Evolutionary conservation across 1,140 invertebrate genomes (phyloP), one percentile per base, ranked within the genome.

Genomic region (Orussus abietinus): DNA sequence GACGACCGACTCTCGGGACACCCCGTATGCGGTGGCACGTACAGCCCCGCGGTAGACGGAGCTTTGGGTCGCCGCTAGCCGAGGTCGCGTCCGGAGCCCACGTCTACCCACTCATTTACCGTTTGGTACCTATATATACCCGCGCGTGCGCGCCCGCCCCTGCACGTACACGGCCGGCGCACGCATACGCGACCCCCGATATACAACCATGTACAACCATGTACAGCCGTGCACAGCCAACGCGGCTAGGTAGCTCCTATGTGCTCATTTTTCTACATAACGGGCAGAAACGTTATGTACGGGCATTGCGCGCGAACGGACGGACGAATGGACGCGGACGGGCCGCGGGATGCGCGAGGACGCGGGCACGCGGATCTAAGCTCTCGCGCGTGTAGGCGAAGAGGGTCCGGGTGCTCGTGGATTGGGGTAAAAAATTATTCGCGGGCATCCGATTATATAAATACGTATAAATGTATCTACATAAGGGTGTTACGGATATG

Each of bases 101-200:
- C 70, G 70, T 73, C 68, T 61, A 73, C 57, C 70, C 69, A 64
- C 70, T 73, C 69, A 72, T 73, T 72, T 73, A 72, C 70, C 69
- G 72, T 72, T 73, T 73, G 65, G 66, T 72, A 69, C 62, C 64
- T 73, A 72, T 73, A 73, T 67, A 72, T 68, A 68, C 57, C 60
- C 53, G 57, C 43, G 51, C 49, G 49, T 56, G 59, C 53, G 57
- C 47, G 55, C 42, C 43, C 60, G 57, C 48, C 55, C 49, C 50
- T 56, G 50, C 46, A 51, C 15, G 19, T 11, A 9, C 30, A 17
- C 35, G 26, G 34, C 20, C 17, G 29, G 34, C 30, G 38, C 26
- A 42, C 29, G 19, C 31, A 28, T 19, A 37, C 34, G 12, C 39
- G 7, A 22, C 32, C 14, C 29, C 19, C 26, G 30, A 18, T 32